phyloP scores from a whole-genome alignment of 64 coral and sea anemone genomes.

The Dendrophyllia cribrosa region DNA sequence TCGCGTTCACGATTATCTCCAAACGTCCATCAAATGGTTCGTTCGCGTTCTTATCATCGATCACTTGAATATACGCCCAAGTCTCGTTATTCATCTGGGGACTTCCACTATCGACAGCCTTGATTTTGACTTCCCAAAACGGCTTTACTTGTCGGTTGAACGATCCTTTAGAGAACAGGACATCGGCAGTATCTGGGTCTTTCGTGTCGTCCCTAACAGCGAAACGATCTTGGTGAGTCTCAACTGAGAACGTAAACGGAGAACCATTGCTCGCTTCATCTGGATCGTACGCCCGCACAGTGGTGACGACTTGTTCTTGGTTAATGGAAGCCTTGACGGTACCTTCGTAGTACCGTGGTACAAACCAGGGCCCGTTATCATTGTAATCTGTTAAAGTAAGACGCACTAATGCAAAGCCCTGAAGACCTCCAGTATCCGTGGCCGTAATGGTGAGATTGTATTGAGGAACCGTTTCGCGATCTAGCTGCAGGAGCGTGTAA shows the following conservation, averaged over 20 bases:
- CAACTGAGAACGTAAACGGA: constrained; percentile 59
- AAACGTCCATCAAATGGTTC: constrained; percentile 70
- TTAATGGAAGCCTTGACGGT: constrained; percentile 54
- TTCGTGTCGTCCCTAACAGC: background rate
- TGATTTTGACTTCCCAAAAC: constrained; percentile 62
- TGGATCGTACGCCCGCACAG: constrained; percentile 72
- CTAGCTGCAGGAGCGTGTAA: constrained; percentile 50
- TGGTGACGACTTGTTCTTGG: constrained; percentile 58
- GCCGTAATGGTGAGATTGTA: constrained; percentile 75
- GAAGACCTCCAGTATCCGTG: constrained; percentile 80
- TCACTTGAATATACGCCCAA: constrained; percentile 71
- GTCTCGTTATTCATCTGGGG: constrained; percentile 29
- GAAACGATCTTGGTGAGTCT: background rate
- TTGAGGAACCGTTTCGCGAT: constrained; percentile 59
- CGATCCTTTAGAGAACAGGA: constrained; percentile 40
- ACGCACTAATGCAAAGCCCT: constrained; percentile 62
- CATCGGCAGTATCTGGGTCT: constrained; percentile 32
- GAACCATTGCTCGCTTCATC: constrained; percentile 74
- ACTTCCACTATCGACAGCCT: constrained; percentile 58
- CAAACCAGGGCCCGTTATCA: constrained; percentile 93
- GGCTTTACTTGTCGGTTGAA: constrained; percentile 64
- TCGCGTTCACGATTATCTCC: constrained; percentile 81
- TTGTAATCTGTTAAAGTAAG: constrained; percentile 78
- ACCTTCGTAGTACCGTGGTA: constrained; percentile 74
- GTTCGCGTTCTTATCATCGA: constrained; percentile 58